phyloP scores from a whole-genome alignment of 2,113 vertebrate genomes.

The Calyptomena viridis region DNA sequence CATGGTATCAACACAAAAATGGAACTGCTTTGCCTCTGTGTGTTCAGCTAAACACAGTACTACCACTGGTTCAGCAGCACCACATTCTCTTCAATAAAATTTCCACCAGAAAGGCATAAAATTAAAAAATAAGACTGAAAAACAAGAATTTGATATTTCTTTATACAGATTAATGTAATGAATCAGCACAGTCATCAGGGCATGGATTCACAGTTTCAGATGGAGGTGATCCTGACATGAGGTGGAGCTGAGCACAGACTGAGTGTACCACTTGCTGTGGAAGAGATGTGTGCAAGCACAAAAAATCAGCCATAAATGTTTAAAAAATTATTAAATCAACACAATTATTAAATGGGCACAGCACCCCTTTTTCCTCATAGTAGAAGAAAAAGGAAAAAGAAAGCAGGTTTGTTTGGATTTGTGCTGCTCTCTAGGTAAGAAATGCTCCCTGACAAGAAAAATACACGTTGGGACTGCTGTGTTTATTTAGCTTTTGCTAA shows the following conservation, averaged over 20 bases:
- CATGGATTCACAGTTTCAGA: background rate
- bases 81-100: background rate
- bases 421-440: background rate
- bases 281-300: background rate
- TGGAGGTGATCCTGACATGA: rapidly evolving
- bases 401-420: background rate
- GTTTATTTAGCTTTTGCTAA: background rate
- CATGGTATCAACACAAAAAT: background rate
- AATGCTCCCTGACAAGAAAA: background rate
- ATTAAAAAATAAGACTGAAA: background rate
- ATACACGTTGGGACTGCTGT: rapidly evolving
- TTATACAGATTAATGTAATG: background rate
- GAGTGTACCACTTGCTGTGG: background rate
- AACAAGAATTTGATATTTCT: background rate
- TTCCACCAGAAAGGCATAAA: background rate
- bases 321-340: background rate
- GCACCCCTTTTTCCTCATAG: background rate
- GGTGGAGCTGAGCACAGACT: background rate
- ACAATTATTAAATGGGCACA: too few relatives aligned
- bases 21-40: background rate
- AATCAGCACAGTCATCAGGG: background rate
- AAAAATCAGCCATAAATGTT: background rate
- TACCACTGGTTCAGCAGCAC: too few relatives aligned
- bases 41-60: background rate
- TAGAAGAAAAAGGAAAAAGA: background rate